Conservation (phyloP, 1,140 invertebrate species). For the Drosophila repleta region DNA sequence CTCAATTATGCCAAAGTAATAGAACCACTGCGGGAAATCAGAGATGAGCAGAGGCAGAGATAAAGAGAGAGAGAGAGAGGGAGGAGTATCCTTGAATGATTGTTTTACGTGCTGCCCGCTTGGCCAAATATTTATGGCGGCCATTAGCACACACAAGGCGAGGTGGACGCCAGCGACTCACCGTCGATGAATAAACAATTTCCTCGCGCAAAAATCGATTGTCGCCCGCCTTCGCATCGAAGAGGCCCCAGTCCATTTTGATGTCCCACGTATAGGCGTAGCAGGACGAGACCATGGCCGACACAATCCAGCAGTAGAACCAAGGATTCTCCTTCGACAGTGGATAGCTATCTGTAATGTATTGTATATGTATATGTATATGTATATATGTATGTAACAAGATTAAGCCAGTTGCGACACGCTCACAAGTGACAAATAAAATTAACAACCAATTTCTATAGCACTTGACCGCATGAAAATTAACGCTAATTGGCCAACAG, state of each 20-base stretch:
- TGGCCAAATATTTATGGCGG: slow-evolving; percentile 72
- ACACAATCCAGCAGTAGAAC: slow-evolving; percentile 91
- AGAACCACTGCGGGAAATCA: slow-evolving; percentile 89
- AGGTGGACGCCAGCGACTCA: slow-evolving; percentile 72
- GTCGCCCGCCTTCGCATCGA: slow-evolving; percentile 92
- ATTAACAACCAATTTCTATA: slow-evolving; percentile 60
- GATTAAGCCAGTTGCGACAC: slow-evolving; percentile 17
- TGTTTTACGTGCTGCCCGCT: slow-evolving; percentile 68
- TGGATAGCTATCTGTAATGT: slow-evolving; percentile 86
- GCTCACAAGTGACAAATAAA: slow-evolving; percentile 30
- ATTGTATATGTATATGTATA: no score
- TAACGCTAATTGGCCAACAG: slow-evolving; percentile 58
- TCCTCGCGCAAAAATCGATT: slow-evolving; percentile 92
- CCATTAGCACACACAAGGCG: slow-evolving; percentile 51
- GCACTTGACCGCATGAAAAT: slow-evolving; percentile 29
- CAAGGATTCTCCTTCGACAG: slow-evolving; percentile 90
- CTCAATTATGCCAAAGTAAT: slow-evolving; percentile 98
- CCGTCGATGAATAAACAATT: slow-evolving; percentile 90
- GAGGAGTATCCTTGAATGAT: slow-evolving; percentile 47
- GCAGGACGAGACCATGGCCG: slow-evolving; percentile 91
- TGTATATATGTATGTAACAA: no score
- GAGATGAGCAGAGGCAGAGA: slow-evolving; percentile 85
- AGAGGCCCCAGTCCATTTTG: slow-evolving; percentile 99
- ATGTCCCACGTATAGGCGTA: slow-evolving; percentile 98
- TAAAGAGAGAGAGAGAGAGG: not conserved